phyloP scores from a whole-genome alignment of 2,113 vertebrate genomes.

The Vulpes ferrilata region DNA sequence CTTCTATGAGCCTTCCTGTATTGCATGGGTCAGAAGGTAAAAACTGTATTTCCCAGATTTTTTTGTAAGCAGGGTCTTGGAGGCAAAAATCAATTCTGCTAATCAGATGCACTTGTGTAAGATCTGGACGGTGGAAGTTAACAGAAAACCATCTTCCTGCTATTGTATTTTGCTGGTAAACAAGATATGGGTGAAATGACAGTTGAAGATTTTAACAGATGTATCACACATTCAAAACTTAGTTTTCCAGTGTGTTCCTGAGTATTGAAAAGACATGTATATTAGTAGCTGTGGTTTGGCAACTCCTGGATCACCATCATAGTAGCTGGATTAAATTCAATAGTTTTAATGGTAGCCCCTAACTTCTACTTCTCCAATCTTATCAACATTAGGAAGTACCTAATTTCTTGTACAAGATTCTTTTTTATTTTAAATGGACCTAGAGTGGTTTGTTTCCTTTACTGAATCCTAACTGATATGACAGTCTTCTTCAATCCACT shows the following conservation, averaged over 20 bases:
- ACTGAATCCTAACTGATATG: background rate
- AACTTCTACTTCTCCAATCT: background rate
- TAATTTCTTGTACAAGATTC: slow-evolving; percentile 15
- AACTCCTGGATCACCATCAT: background rate
- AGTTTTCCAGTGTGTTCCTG: background rate
- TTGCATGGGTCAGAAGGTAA: background rate
- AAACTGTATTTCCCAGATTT: background rate
- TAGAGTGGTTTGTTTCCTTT: slow-evolving; percentile 21
- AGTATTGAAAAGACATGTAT: background rate
- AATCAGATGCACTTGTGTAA: background rate
- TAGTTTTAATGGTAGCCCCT: background rate
- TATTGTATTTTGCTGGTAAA: background rate
- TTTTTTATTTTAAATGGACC: background rate
- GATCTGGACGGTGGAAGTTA: background rate
- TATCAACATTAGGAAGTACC: background rate
- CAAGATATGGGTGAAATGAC: background rate
- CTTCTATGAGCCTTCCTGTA: background rate
- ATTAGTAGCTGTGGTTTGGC: background rate
- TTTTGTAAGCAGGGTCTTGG: background rate
- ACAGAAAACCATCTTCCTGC: background rate
- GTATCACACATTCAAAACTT: background rate
- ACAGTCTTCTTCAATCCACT: background rate
- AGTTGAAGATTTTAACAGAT: background rate
- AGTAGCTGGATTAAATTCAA: background rate
- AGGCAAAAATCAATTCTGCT: background rate